A percentile compares a stretch with the other conserved stretches of the same genome.
Evolutionary conservation across 1,140 invertebrate species (phyloP).

Genomic region (Tetragonula clypearis): DNA sequence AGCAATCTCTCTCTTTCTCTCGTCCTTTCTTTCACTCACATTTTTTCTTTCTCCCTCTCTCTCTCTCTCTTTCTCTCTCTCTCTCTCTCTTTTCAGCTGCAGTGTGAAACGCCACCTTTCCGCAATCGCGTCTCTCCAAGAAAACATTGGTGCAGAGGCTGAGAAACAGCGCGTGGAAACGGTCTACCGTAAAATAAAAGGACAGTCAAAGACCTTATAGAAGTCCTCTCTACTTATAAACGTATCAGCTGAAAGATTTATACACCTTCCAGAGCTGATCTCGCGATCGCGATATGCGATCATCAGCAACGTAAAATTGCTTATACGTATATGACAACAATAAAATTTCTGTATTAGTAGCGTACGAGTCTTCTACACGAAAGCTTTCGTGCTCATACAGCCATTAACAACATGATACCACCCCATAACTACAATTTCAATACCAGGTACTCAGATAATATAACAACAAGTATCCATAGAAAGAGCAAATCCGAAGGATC

Average conservation of each 20-base stretch:
- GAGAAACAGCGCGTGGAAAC: constrained; percentile 64
- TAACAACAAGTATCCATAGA: constrained; percentile 17
- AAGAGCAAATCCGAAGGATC: not conserved
- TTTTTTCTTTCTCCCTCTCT: not conserved
- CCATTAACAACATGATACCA: constrained; percentile 31
- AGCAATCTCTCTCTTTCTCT: constrained; percentile 3
- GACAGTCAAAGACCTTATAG: not conserved
- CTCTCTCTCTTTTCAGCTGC: constrained; percentile 59
- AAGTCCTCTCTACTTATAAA: constrained; percentile 9
- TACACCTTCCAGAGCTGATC: constrained; percentile 2
- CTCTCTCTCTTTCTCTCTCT: not conserved
- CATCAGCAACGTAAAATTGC: constrained; percentile 31
- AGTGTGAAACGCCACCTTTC: constrained; percentile 74
- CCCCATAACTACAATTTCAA: constrained; percentile 39
- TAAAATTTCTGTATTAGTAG: constrained; percentile 17
- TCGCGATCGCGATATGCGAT: not conserved
- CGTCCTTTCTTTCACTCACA: no score
- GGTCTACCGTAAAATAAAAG: constrained; percentile 54
- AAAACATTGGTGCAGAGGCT: constrained; percentile 69
- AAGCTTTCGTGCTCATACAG: constrained; percentile 37
- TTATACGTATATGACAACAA: constrained; percentile 9
- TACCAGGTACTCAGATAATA: constrained; percentile 39
- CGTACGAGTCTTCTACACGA: constrained; percentile 21
- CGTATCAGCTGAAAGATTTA: constrained; percentile 13
- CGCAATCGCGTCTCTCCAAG: constrained; percentile 71